Evolutionary conservation across 2,113 vertebrate species (phyloP).

Genomic region (Ceyx margarethae): DNA sequence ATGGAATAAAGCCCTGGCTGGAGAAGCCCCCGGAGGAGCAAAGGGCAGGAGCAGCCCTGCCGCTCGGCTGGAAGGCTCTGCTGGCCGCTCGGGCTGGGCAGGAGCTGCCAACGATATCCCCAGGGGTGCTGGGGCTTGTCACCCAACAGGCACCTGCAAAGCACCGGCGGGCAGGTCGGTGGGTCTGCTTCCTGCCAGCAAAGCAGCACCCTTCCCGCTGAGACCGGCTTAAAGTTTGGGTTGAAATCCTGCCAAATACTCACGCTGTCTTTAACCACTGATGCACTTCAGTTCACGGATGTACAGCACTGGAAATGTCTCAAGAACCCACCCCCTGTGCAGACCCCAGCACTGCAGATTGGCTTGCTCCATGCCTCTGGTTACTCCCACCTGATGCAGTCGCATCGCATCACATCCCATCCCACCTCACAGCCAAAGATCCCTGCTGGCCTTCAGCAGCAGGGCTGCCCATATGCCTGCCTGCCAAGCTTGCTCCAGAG

Average conservation of each 20-base stretch:
- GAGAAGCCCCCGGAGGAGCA: neutral
- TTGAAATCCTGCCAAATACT: conserved; percentile 16
- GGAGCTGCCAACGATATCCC: neutral
- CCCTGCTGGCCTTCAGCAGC: neutral
- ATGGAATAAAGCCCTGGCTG: conserved; percentile 21
- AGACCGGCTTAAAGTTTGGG: neutral
- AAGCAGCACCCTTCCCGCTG: neutral
- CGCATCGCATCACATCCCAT: neutral
- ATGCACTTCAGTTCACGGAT: neutral
- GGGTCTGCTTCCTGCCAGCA: neutral
- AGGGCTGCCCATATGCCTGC: neutral
- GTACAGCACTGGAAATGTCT: neutral
- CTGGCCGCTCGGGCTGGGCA: neutral
- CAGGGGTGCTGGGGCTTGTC: neutral
- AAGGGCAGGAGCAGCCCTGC: neutral
- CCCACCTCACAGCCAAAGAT: neutral
- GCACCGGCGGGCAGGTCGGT: neutral
- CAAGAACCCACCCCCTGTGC: neutral
- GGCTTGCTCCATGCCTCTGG: accelerated
- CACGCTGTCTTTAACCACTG: neutral
- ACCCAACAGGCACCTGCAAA: neutral
- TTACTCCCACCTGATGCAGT: neutral
- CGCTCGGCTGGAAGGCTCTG: neutral
- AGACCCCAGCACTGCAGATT: neutral
- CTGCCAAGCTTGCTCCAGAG: neutral